These are phyloP conservation scores for Microctenopoma steveboyesi DNA, from an alignment of 2,797 vertebrate species.

Conservation along the genomic window DNA sequence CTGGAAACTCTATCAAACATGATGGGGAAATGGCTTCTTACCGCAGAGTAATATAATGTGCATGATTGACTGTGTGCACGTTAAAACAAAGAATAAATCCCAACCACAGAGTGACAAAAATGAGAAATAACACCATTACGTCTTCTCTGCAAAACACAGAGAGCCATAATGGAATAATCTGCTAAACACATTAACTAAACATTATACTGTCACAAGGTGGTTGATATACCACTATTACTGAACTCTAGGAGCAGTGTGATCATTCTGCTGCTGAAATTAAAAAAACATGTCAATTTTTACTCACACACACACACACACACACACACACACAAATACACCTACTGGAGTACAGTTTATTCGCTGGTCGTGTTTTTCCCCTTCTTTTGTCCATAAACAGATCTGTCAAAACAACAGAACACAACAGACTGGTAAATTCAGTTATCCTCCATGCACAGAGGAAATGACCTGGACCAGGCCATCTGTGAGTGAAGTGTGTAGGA, in stretches of 20 bases:
- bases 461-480: conserved; percentile 78
- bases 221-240: conserved; percentile 63
- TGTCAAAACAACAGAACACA: conserved; percentile 82
- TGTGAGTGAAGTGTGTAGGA: conserved; percentile 63
- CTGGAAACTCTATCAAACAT: conserved; percentile 58
- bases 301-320: conserved; percentile 5
- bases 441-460: conserved; percentile 81
- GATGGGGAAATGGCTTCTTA: conserved; percentile 63
- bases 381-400: conserved; percentile 81
- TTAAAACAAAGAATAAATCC: conserved; percentile 38
- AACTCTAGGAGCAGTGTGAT: conserved; percentile 49
- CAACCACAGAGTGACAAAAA: conserved; percentile 66
- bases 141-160: conserved; percentile 63
- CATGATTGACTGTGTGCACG: conserved; percentile 42
- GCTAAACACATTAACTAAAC: conserved; percentile 73
- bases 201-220: conserved; percentile 73
- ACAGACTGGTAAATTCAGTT: conserved; percentile 83
- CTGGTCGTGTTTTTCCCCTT: conserved; percentile 59
- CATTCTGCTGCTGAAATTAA: conserved; percentile 39
- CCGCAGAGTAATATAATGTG: conserved; percentile 53
- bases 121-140: conserved; percentile 75
- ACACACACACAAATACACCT: conserved; percentile 3
- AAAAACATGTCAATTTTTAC: conserved; percentile 28
- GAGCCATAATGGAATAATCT: conserved; percentile 72
- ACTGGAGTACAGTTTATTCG: conserved; percentile 40